These are phyloP conservation scores for Bombus consobrinus DNA, from an alignment of 1,140 invertebrate genomes.

Conservation along the genomic window DNA sequence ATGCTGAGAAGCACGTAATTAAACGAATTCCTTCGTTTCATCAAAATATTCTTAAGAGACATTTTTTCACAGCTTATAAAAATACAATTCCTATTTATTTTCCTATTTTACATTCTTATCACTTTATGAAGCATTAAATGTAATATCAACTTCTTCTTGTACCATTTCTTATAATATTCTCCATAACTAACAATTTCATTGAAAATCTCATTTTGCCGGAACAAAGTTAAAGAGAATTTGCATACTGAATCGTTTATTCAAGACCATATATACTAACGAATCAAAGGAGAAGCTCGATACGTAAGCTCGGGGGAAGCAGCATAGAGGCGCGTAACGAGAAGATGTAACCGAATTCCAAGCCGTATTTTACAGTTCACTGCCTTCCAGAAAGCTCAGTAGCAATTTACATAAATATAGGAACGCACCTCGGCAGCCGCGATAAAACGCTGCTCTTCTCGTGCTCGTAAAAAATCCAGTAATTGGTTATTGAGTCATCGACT, in stretches of 20 bases:
- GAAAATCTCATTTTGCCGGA: not conserved
- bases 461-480: slow-evolving; percentile 69
- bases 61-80: not conserved
- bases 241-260: slow-evolving; percentile 24
- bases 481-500: slow-evolving; percentile 74
- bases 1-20: not conserved
- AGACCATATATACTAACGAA: not conserved
- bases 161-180: not conserved
- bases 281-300: slow-evolving; percentile 45
- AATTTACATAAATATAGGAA: slow-evolving; percentile 77
- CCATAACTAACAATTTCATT: slow-evolving; percentile 1
- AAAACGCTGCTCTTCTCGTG: slow-evolving; percentile 34
- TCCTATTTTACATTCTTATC: not conserved
- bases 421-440: slow-evolving; percentile 42
- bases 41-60: not conserved
- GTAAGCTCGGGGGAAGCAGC: slow-evolving; percentile 2
- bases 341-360: slow-evolving; percentile 68
- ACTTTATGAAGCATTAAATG: not conserved
- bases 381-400: slow-evolving; percentile 52
- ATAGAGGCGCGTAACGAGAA: slow-evolving; percentile 50
- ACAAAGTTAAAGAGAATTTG: slow-evolving; percentile 20
- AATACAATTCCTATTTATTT: not conserved
- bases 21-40: not conserved
- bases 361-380: slow-evolving; percentile 73
- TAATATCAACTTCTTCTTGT: not conserved